Conservation (phyloP, 2,113 vertebrate genomes). For the Aptenodytes patagonicus region DNA sequence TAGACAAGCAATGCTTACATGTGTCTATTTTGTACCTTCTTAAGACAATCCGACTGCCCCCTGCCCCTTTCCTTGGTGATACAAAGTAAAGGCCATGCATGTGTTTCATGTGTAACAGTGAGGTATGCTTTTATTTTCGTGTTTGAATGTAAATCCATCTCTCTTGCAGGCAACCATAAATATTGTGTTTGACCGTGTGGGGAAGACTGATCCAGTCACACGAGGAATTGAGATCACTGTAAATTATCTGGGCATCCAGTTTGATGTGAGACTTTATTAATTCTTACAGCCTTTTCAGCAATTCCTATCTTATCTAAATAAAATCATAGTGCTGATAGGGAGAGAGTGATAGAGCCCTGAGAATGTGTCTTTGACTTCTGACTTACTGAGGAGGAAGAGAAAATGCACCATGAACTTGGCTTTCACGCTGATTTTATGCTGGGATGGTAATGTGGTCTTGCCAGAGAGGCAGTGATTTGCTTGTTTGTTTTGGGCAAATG, state of each 20-base stretch:
- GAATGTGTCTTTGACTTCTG: neutral
- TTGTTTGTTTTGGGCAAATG: neutral
- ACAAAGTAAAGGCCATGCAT: neutral
- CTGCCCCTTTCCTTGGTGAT: neutral
- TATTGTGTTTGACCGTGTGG: conserved; percentile 97
- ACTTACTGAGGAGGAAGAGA: neutral
- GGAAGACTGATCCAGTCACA: conserved; percentile 97
- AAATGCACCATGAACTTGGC: neutral
- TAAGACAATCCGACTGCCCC: neutral
- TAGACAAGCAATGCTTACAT: neutral
- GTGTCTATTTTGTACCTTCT: neutral
- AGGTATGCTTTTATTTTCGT: neutral
- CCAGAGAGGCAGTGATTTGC: neutral
- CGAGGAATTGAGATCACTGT: conserved; percentile 99
- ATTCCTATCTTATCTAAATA: neutral
- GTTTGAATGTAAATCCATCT: neutral
- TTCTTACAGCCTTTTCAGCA: neutral
- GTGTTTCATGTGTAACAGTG: neutral
- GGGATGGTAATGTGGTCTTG: neutral
- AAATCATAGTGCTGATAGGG: neutral
- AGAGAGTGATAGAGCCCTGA: neutral
- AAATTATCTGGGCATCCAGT: conserved; percentile 97
- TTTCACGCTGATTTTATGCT: neutral
- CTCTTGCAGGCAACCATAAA: conserved; percentile 92
- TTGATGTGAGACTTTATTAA: conserved; percentile 85